These are phyloP conservation scores for Chromis chromis DNA, from an alignment of 2,797 vertebrate genomes.

Conservation along the genomic window DNA sequence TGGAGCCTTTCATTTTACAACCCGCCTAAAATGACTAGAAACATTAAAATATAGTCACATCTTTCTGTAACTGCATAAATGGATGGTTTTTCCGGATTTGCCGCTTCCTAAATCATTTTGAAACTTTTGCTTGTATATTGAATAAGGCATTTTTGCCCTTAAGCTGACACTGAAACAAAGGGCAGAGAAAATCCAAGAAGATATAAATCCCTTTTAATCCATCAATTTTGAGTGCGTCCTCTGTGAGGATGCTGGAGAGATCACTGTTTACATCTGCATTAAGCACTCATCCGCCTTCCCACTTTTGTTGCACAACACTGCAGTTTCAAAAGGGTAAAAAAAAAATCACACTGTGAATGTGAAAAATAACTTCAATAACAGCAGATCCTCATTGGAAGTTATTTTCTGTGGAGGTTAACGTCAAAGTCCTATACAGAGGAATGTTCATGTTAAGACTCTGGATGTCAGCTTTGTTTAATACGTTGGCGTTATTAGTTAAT, in stretches of 20 bases:
- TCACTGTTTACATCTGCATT: neutral
- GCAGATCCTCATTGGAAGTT: neutral
- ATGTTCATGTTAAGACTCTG: neutral
- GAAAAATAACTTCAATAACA: neutral
- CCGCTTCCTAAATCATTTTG: neutral
- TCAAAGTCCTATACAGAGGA: slow-evolving; percentile 6
- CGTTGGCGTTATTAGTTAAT: slow-evolving; percentile 32
- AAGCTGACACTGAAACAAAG: slow-evolving; percentile 9
- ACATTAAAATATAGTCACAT: neutral
- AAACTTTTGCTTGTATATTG: neutral
- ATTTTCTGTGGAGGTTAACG: slow-evolving; percentile 1
- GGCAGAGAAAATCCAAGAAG: slow-evolving; percentile 20
- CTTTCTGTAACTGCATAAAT: neutral
- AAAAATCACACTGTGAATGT: neutral
- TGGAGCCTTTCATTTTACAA: slow-evolving; percentile 32
- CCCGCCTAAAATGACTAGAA: neutral
- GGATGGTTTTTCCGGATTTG: neutral
- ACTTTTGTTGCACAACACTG: neutral
- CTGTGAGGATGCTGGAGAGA: neutral
- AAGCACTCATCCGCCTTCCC: neutral
- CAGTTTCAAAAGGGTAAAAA: neutral
- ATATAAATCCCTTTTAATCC: slow-evolving; percentile 33
- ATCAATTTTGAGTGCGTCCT: slow-evolving; percentile 5
- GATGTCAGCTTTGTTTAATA: neutral
- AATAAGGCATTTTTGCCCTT: neutral